phyloP scores from a whole-genome alignment of 92 coral and sea anemone genomes.

The Blastomussa wellsi region DNA sequence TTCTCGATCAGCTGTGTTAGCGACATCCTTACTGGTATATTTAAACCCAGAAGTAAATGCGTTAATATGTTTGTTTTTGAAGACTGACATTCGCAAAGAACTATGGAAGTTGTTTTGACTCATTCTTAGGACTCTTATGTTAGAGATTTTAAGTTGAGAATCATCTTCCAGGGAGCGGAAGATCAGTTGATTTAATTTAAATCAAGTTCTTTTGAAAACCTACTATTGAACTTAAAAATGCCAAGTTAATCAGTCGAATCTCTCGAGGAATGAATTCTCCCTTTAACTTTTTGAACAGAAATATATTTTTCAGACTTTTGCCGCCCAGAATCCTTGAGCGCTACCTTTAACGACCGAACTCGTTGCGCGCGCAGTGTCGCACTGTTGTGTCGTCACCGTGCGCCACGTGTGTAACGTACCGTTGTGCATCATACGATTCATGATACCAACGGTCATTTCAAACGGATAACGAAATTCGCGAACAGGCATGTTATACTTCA shows the following conservation, averaged over 20 bases:
- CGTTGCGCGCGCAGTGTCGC: conserved; percentile 9
- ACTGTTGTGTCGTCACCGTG: not conserved
- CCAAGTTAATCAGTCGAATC: too few relatives aligned
- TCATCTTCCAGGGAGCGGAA: not conserved
- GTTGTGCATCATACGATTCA: not conserved
- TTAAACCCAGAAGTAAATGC: conserved; percentile 53
- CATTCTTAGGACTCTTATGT: not conserved
- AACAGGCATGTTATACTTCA: too few relatives aligned
- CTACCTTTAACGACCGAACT: too few relatives aligned
- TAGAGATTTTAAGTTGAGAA: not conserved
- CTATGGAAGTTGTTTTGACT: conserved; percentile 21
- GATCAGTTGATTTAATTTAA: not conserved
- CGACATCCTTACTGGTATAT: conserved; percentile 42
- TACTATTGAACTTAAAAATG: too few relatives aligned
- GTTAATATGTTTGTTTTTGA: conserved; percentile 55
- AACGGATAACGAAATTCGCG: not conserved
- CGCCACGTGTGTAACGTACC: not conserved
- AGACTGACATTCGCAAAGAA: conserved; percentile 55
- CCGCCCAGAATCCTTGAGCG: too few relatives aligned
- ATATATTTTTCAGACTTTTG: too few relatives aligned
- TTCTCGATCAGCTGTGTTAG: not conserved
- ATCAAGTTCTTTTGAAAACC: too few relatives aligned
- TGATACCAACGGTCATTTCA: not conserved
- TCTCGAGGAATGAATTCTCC: too few relatives aligned
- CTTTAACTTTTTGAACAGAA: too few relatives aligned